Base-by-base conservation (phyloP, 2,888 invertebrate species). In the Athalia rosae region DNA sequence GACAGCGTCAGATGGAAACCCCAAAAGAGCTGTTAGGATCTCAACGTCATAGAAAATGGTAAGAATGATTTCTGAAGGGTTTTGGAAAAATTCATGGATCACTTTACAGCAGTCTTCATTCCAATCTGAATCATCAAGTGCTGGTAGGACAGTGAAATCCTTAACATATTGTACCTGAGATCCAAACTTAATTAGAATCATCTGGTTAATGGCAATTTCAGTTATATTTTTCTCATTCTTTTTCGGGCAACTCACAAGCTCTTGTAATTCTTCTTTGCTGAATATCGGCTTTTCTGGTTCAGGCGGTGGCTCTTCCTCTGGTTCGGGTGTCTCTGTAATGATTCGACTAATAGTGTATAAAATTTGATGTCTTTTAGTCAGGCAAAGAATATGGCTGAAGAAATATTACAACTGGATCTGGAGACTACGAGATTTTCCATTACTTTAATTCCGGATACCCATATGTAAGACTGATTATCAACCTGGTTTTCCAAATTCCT, bases 121-220 rank as follows among this genome's bases (percentile, higher is more conserved):
- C 95, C 97, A 97, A 87, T 95, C 94, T 3, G 92, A 91, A 1
- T 94, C 93, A 84, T 94, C 92, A 8, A 97, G 90, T 78, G 95
- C 94, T 83, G 94, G 95, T 0, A 98, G 90, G 1, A 94, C 93
- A 0, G 95, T 94, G 87, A 95, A 93, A 53, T 91, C 91, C 89
- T 94, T 93, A 11, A 95, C 90, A 84, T 91, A 94, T 0, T 82
- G 77, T 3, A 86, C 80, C 88, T 88, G 56, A 59, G 69, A 58
- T 71, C n/a, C 43, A 56, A 4, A 69, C 56, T 28, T 53, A 9
- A 53, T 28, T 28, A 56, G 11, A 53, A 43, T 47, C 43, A n/a
- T n/a, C 4, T 28, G 47, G 47, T 15, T 61, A 45, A 59, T 61
- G 59, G 47, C 53, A 6, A 6, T 45, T 5, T 11, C 41, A 11